phyloP scores from a whole-genome alignment of 2,797 vertebrate genomes.

The Naso thynnoides region DNA sequence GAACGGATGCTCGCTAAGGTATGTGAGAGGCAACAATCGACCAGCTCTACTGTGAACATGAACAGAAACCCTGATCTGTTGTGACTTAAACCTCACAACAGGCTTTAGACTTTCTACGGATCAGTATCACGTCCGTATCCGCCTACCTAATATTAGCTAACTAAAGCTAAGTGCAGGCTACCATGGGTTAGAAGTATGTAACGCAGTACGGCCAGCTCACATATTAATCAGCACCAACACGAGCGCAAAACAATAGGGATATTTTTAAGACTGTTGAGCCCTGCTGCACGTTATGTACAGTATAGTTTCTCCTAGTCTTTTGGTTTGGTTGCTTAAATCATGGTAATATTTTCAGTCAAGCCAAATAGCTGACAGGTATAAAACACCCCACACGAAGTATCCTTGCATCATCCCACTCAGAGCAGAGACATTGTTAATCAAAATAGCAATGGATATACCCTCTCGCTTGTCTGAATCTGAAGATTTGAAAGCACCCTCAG shows the following conservation, averaged over 20 bases:
- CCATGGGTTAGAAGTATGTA: constrained; percentile 14
- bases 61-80: background rate
- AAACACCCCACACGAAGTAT: constrained; percentile 24
- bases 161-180: background rate
- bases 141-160: background rate
- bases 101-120: background rate
- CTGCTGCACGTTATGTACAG: background rate
- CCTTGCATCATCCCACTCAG: constrained; percentile 39
- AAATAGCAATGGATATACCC: background rate
- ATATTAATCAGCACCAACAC: constrained; percentile 24
- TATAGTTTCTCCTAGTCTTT: background rate
- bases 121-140: too few relatives aligned
- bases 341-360: background rate
- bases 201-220: background rate
- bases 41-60: constrained; percentile 11
- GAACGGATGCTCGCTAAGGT: constrained; percentile 29
- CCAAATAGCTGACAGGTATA: background rate
- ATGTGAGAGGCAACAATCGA: constrained; percentile 27
- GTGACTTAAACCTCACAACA: background rate
- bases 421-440: background rate
- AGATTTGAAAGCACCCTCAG: background rate
- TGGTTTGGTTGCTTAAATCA: background rate
- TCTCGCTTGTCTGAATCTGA: background rate
- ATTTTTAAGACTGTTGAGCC: background rate
- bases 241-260: background rate